Evolutionary conservation across 2,797 vertebrate species (phyloP).

Genomic region (Bufotes viridis): DNA sequence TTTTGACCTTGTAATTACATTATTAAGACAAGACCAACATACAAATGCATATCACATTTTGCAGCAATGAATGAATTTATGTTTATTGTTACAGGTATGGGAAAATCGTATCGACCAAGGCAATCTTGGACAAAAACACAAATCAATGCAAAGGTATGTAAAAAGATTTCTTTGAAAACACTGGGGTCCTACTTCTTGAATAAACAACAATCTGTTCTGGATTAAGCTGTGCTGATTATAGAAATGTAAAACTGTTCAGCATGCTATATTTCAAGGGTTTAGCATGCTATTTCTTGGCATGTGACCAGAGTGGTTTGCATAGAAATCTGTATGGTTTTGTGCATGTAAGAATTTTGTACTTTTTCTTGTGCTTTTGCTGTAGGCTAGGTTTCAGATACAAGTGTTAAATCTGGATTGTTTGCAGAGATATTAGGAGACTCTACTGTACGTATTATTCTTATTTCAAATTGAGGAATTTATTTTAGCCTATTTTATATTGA

Average conservation of each 20-base stretch:
- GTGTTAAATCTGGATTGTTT: slow-evolving; percentile 2
- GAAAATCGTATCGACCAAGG: slow-evolving; percentile 98
- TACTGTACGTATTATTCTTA: neutral
- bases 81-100: slow-evolving; percentile 82
- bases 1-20: neutral
- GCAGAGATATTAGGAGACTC: neutral
- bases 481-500: neutral
- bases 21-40: neutral
- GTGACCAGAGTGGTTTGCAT: slow-evolving; percentile 55
- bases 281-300: slow-evolving; percentile 43
- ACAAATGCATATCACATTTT: neutral
- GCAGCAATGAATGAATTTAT: neutral
- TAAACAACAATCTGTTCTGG: slow-evolving; percentile 37
- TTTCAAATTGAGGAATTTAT: neutral
- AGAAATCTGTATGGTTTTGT: slow-evolving; percentile 23
- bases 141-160: slow-evolving; percentile 98
- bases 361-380: neutral
- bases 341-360: neutral
- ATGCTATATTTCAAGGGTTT: slow-evolving; percentile 24
- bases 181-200: slow-evolving; percentile 14
- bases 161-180: slow-evolving; percentile 48
- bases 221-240: slow-evolving; percentile 54
- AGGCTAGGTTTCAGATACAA: neutral
- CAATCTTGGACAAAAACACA: slow-evolving; percentile 98
- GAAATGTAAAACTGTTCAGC: slow-evolving; percentile 34